Conservation (phyloP, 1,140 invertebrate genomes). For the Magallana ariakensis region DNA sequence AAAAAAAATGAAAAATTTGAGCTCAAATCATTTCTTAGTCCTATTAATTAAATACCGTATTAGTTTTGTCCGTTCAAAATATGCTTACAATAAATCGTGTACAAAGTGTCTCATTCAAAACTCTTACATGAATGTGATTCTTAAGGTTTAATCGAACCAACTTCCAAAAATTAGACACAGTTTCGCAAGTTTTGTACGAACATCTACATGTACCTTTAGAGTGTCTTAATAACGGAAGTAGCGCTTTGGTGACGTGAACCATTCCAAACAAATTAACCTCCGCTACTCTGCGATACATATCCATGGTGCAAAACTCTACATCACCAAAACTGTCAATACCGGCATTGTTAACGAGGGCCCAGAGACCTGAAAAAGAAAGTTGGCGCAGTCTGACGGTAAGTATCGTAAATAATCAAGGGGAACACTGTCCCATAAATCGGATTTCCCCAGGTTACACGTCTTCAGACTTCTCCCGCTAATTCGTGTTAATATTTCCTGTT, state of each 20-base stretch:
- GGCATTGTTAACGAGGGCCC: conserved; percentile 81
- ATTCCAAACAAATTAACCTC: conserved; percentile 87
- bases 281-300: conserved; percentile 64
- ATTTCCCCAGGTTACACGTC: conserved; percentile 31
- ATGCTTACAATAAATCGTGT: no score
- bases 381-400: neutral
- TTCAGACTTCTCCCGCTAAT: neutral
- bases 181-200: no score
- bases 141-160: no score
- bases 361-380: conserved; percentile 64
- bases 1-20: no score
- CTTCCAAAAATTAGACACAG: no score
- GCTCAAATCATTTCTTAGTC: no score
- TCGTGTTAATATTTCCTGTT: neutral
- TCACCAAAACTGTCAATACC: conserved; percentile 93
- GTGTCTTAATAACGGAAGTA: conserved; percentile 83
- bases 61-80: no score
- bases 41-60: no score
- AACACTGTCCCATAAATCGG: conserved; percentile 1
- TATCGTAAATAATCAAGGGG: conserved; percentile 1
- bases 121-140: no score
- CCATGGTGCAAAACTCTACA: conserved; percentile 89
- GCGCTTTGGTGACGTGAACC: conserved; percentile 86
- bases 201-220: conserved; percentile 67
- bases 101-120: no score